Evolutionary conservation across 2,888 invertebrate genomes (phyloP).

Genomic region (Dichetophora obliterata): DNA sequence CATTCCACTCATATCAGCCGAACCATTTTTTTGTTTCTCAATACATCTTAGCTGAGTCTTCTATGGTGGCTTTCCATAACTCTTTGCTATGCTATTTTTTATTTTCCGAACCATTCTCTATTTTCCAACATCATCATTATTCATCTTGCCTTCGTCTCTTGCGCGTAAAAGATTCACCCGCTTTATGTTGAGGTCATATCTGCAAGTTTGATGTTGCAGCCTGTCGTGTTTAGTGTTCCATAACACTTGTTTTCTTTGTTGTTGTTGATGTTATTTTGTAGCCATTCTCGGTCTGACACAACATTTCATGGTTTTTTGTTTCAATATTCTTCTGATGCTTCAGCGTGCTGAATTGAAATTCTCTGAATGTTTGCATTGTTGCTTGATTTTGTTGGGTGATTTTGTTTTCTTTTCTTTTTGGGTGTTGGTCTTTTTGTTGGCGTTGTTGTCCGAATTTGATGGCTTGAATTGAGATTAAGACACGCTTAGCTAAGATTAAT

Average conservation of each 20-base stretch:
- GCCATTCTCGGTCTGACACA: slow-evolving; percentile 17
- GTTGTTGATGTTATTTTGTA: slow-evolving; percentile 30
- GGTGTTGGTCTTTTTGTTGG: not conserved
- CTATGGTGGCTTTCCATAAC: too few species aligned
- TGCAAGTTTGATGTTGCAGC: not conserved
- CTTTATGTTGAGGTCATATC: not conserved
- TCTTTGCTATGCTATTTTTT: too few species aligned
- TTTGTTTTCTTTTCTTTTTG: not conserved
- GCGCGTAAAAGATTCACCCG: slow-evolving; percentile 37
- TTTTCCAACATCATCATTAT: too few species aligned
- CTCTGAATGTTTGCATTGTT: not conserved
- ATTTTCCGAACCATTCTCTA: too few species aligned
- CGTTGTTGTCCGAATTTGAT: slow-evolving; percentile 40
- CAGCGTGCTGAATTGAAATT: not conserved
- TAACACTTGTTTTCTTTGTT: slow-evolving; percentile 19
- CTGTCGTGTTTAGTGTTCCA: slow-evolving; percentile 20
- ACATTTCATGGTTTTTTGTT: slow-evolving; percentile 1
- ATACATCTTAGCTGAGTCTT: too few species aligned
- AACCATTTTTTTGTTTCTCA: too few species aligned
- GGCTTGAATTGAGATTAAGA: slow-evolving; percentile 27
- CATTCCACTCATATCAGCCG: too few species aligned
- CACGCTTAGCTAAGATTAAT: slow-evolving; percentile 31
- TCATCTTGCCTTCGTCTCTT: too few species aligned
- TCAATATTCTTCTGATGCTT: slow-evolving; percentile 11
- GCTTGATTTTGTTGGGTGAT: not conserved